phyloP scores from a whole-genome alignment of 2,113 vertebrate genomes.

The Holacanthus passer region DNA sequence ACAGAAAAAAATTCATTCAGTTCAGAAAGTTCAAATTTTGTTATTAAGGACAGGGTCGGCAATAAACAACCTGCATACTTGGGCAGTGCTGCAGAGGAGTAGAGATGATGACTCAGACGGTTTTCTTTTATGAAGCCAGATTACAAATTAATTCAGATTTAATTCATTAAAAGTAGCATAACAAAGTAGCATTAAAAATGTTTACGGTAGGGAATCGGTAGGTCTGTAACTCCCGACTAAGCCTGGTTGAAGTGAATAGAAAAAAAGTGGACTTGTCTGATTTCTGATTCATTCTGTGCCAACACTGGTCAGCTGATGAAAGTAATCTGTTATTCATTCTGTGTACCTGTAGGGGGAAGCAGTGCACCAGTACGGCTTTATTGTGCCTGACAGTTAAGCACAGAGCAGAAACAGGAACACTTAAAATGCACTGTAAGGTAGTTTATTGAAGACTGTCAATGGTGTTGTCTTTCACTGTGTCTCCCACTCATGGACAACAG shows the following conservation, averaged over 20 bases:
- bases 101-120: not conserved
- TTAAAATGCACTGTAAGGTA: not conserved
- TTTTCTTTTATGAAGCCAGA: not conserved
- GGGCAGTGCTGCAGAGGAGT: not conserved
- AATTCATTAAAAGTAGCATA: not conserved
- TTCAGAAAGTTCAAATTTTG: not conserved
- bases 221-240: too few species aligned
- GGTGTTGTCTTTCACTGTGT: not conserved
- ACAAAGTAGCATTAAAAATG: not conserved
- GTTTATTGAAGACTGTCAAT: not conserved
- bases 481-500: not conserved
- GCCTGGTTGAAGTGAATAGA: too few species aligned
- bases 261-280: not conserved
- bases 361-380: constrained; percentile 2
- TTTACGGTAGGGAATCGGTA: not conserved
- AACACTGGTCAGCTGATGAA: not conserved
- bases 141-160: not conserved
- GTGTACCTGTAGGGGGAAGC: constrained; percentile 32
- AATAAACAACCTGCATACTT: not conserved
- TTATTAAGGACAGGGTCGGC: not conserved
- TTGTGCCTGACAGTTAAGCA: not conserved
- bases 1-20: not conserved
- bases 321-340: not conserved
- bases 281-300: not conserved
- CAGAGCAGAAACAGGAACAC: not conserved